These are phyloP conservation scores for Aptenodytes patagonicus DNA, from an alignment of 2,113 vertebrate genomes.

Conservation along the genomic window DNA sequence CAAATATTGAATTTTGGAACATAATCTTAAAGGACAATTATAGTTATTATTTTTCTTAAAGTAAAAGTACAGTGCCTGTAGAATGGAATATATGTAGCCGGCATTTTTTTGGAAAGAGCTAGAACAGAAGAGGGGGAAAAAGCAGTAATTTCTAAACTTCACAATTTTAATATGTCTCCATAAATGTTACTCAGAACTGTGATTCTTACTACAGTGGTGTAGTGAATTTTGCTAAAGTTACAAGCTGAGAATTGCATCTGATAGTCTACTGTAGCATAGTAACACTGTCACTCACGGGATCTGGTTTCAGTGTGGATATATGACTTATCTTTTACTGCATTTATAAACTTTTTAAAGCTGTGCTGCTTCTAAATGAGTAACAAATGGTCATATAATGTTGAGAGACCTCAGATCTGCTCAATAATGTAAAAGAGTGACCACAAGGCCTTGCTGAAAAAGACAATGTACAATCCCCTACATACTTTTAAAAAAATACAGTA, in stretches of 20 bases:
- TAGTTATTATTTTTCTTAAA: not conserved
- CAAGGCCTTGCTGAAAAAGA: not conserved
- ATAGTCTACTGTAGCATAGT: not conserved
- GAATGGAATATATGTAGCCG: not conserved
- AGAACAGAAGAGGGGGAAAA: not conserved
- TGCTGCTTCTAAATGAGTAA: constrained; percentile 6
- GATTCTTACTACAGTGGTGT: not conserved
- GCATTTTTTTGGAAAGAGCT: not conserved
- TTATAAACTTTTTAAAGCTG: constrained; percentile 23
- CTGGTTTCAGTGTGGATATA: not conserved
- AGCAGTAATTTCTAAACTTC: not conserved
- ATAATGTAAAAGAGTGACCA: not conserved
- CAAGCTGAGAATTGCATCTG: not conserved
- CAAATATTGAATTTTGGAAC: not conserved
- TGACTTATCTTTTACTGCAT: not conserved
- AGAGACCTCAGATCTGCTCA: not conserved
- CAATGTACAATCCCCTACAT: not conserved
- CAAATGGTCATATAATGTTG: not conserved
- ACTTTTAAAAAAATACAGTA: not conserved
- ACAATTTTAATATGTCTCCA: not conserved
- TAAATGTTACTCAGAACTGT: not conserved
- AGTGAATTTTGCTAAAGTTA: not conserved
- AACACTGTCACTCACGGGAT: not conserved
- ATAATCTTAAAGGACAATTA: not conserved
- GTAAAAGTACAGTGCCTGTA: not conserved